Base-by-base conservation (phyloP, 2,888 invertebrate species). In the Chymomyza procnemis region DNA sequence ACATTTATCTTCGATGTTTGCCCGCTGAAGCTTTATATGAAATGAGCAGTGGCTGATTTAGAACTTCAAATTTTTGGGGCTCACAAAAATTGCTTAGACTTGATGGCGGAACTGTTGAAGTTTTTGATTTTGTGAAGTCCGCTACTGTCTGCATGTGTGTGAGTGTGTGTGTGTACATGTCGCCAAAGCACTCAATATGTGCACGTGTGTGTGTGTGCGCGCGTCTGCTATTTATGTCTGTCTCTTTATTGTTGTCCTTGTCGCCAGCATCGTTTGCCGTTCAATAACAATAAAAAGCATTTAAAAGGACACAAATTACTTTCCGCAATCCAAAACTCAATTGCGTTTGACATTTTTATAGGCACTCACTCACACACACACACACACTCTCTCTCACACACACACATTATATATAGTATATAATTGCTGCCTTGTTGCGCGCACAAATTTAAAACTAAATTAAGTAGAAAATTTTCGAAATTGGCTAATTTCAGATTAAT, bases 291-390 rank as follows among this genome's bases (percentile, higher is more conserved):
- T 84, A 86, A 86, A 83, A 79, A 79, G 69, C 85, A 75, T 86
- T 86, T 86, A 84, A 83, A 86, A 84, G 72, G 79, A 72, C 81
- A 83, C 86, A 86, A 86, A 83, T 83, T 81, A 78, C 72, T 74
- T 67, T 61, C 61, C 57, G 71, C 68, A 59, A 50, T 67, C 52
- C 66, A 55, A 66, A 69, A 66, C 60, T 74, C 69, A 73, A 79
- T 74, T 81, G 75, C 69, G 64, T 61, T 61, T 69, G 75, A 70
- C 77, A 72, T 64, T 81, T 83, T 84, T 71, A 83, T 85, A 66
- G 67, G 30, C 54, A 19, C 34, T 61, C 64, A 56, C 59, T 26
- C 22, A 52, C 52, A 12, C 54, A 30, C 30, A 56, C 26, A 5
- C 26, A 12, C 47, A 61, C 70, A 56, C 60, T 56, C 18, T 50